A percentile compares a stretch with the other conserved stretches of the same genome.
Evolutionary conservation across 2,888 invertebrate species (phyloP).

Genomic region (Pilophorus perplexus): DNA sequence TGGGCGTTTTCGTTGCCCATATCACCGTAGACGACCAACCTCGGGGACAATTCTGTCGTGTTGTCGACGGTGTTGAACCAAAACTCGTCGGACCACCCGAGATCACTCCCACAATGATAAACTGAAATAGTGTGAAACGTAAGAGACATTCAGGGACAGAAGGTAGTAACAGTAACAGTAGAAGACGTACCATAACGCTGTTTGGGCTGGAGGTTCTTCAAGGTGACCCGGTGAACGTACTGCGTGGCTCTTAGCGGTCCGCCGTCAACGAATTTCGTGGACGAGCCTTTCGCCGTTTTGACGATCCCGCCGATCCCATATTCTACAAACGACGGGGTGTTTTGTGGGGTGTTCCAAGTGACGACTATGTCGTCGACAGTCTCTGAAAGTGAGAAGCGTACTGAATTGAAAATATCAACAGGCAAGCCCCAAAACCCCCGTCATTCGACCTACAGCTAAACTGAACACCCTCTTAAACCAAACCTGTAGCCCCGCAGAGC

Average conservation of each 20-base stretch:
- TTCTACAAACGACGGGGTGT: conserved; percentile 66
- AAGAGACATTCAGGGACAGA: too few relatives aligned
- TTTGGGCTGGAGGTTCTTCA: conserved; percentile 62
- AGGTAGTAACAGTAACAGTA: too few relatives aligned
- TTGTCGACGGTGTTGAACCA: conserved; percentile 72
- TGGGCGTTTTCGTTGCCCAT: conserved; percentile 91
- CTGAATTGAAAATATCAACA: background rate
- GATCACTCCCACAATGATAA: conserved; percentile 75
- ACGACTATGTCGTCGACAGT: conserved; percentile 68
- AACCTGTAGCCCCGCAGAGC: too few relatives aligned
- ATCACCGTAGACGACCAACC: conserved; percentile 86
- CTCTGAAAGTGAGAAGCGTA: conserved; percentile 57
- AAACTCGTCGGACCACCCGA: conserved; percentile 80
- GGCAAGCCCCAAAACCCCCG: too few relatives aligned
- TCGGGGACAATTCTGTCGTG: conserved; percentile 70
- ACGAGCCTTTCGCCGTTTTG: conserved; percentile 57
- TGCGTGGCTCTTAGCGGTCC: conserved; percentile 63
- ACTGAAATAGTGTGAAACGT: too few relatives aligned
- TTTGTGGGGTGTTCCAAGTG: conserved; percentile 78
- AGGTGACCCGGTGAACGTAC: conserved; percentile 73
- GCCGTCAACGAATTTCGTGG: conserved; percentile 70
- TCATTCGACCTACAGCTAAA: too few relatives aligned
- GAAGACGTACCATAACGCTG: conserved; percentile 67
- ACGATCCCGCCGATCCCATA: conserved; percentile 64
- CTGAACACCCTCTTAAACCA: too few relatives aligned